phyloP scores from a whole-genome alignment of 2,888 invertebrate genomes.

The Phaonia tiefii region DNA sequence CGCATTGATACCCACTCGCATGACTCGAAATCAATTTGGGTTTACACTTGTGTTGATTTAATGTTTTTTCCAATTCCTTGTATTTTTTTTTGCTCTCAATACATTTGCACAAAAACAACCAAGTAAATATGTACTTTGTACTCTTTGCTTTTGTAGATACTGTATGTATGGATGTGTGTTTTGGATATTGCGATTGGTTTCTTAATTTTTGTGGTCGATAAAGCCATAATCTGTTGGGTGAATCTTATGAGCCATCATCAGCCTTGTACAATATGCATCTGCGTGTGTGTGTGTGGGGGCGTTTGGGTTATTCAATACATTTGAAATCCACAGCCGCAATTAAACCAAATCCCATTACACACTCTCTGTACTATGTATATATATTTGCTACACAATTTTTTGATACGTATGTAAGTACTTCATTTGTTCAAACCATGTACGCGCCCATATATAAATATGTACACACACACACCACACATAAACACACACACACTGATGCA shows the following conservation, averaged over 20 bases:
- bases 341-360: conserved; percentile 61
- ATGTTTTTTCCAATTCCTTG: conserved; percentile 5
- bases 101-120: conserved; percentile 1
- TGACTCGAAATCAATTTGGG: conserved; percentile 58
- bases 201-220: conserved; percentile 54
- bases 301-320: conserved; percentile 43
- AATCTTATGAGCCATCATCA: background rate
- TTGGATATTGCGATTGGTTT: conserved; percentile 43
- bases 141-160: background rate
- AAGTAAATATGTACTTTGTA: background rate
- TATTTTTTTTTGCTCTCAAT: conserved; percentile 13
- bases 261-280: too few relatives aligned
- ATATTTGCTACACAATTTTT: conserved; percentile 39
- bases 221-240: conserved; percentile 29
- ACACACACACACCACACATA: background rate
- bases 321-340: conserved; percentile 49
- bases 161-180: background rate
- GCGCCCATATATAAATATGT: too few relatives aligned
- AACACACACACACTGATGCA: conserved; percentile 21
- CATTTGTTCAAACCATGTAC: conserved; percentile 23
- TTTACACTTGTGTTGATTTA: conserved; percentile 50
- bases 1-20: conserved; percentile 42
- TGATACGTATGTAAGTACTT: too few relatives aligned
- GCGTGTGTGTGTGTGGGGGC: background rate
- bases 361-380: too few relatives aligned